Evolutionary conservation across 2,888 invertebrate genomes (phyloP), one percentile per base, ranked within the genome.

Genomic region (Zele albiditarsus): DNA sequence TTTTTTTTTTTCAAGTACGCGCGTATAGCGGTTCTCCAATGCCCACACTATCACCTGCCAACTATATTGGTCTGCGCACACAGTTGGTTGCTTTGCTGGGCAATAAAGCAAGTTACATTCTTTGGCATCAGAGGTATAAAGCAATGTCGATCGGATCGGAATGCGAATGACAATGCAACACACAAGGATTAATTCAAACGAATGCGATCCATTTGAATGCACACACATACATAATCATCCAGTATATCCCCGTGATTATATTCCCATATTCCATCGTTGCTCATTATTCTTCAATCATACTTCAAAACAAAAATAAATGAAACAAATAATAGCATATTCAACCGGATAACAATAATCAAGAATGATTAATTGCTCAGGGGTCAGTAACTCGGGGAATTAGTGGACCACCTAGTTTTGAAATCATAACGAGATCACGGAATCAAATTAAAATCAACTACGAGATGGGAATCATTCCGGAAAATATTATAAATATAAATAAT

Each of bases 131-230:
- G 81, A 81, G 80, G 76, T 14, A 28, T 78, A 80, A 80, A 67
- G 82, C 82, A 85, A 84, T 84, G 84, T 82, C 78, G 82, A 84
- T 83, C 82, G 82, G 78, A 53, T 53, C 80, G 80, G 79, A 80
- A 83, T 80, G 82, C 80, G 80, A 81, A 83, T 81, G 82, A 84
- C 79, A 81, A 31, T 70, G 42, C 60, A 42, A 23, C 28, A 60
- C 23, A 38, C 1, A 28, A 27, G 4, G 27, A 25, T 60, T 60
- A 27, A 60, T 28, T 27, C 28, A 60, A 53, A 8, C 8, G 20
- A 53, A 46, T 46, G n/a, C n/a, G n/a, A 46, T 0, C 2, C 46
- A 46, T 46, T 46, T 46, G n/a, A 46, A 46, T 46, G n/a, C 46
- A 46, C n/a, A 46, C 0, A n/a, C 46, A 46, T 14, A 12, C 14